phyloP scores from a whole-genome alignment of 2,888 invertebrate genomes.

The Habrosyne pyritoides region DNA sequence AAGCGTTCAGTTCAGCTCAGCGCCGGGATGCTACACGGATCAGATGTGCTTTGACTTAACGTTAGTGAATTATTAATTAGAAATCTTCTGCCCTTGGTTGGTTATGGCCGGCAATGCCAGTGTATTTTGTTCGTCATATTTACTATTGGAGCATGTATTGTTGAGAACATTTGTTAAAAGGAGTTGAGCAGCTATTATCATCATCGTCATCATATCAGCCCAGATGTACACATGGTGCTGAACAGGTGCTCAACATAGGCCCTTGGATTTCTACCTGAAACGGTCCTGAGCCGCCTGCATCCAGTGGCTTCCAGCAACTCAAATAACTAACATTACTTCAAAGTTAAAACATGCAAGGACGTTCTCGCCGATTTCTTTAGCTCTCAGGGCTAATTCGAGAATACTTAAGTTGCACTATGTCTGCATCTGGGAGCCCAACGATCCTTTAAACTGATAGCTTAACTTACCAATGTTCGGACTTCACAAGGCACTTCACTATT shows the following conservation, averaged over 20 bases:
- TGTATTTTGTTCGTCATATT: neutral
- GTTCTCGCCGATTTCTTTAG: too few species aligned
- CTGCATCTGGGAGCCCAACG: neutral
- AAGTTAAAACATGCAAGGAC: too few species aligned
- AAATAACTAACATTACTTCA: too few species aligned
- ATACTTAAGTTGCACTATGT: neutral
- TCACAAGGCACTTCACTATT: neutral
- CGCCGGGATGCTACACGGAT: constrained; percentile 10
- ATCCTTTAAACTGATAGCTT: neutral
- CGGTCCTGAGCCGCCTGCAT: too few species aligned
- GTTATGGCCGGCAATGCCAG: neutral
- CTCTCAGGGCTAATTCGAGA: neutral
- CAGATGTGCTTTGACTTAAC: constrained; percentile 23
- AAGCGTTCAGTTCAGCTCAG: constrained; percentile 39
- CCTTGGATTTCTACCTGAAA: too few species aligned
- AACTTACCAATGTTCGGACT: neutral
- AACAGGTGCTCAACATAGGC: too few species aligned
- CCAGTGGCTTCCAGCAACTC: too few species aligned
- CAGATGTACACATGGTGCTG: too few species aligned
- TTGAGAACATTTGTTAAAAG: neutral
- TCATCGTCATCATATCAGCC: too few species aligned
- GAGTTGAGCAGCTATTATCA: too few species aligned
- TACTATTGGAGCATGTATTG: neutral
- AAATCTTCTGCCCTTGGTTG: constrained; percentile 17
- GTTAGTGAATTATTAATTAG: constrained; percentile 42